phyloP scores from a whole-genome alignment of 1,140 invertebrate species.

The Gonatopus flavifemur region DNA sequence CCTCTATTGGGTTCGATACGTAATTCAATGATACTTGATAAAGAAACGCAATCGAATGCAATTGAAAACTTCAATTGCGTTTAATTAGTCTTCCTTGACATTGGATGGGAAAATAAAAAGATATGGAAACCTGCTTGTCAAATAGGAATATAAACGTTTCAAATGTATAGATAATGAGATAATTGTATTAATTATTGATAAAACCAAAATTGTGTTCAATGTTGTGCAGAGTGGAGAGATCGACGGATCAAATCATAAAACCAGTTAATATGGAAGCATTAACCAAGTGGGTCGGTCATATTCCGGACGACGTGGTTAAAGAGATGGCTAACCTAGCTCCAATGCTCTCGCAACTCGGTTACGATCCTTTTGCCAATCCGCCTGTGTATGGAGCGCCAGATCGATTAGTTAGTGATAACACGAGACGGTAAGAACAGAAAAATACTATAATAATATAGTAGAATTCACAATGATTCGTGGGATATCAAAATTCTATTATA shows the following conservation, averaged over 20 bases:
- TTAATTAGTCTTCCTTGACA: too few species aligned
- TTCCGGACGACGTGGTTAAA: conserved; percentile 86
- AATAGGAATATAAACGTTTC: too few species aligned
- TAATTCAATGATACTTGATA: too few species aligned
- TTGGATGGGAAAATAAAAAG: too few species aligned
- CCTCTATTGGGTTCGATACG: too few species aligned
- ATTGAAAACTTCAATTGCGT: too few species aligned
- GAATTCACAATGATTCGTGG: not conserved
- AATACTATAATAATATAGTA: not conserved
- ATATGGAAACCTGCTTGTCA: too few species aligned
- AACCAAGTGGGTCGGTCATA: conserved; percentile 93
- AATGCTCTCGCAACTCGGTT: conserved; percentile 88
- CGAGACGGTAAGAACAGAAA: conserved; percentile 48
- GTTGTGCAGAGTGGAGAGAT: conserved; percentile 86
- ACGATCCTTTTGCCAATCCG: conserved; percentile 92
- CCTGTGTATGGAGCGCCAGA: conserved; percentile 91
- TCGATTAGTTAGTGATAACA: conserved; percentile 81
- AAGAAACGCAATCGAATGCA: too few species aligned
- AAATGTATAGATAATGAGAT: too few species aligned
- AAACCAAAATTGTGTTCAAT: too few species aligned
- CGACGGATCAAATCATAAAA: conserved; percentile 98
- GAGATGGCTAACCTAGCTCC: conserved; percentile 92
- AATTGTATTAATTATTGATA: too few species aligned
- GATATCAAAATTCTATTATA: conserved; percentile 2
- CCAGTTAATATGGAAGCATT: conserved; percentile 96